Percentiles rank a stretch among this genome's conserved stretches.
phyloP scores from a whole-genome alignment of 2,113 vertebrate species.

The Ammodytes dubius region DNA sequence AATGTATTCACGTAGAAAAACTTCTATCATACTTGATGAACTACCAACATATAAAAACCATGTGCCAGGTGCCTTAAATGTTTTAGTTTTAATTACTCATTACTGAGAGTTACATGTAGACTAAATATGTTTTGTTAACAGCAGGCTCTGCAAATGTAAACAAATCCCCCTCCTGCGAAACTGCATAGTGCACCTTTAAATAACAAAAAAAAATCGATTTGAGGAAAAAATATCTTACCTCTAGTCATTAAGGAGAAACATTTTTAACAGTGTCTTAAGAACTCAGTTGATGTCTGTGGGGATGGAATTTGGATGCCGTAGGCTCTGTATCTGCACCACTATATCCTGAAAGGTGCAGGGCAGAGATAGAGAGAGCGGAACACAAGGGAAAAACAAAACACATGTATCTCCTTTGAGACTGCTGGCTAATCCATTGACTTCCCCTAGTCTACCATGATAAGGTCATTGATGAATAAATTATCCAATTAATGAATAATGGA shows the following conservation, averaged over 20 bases:
- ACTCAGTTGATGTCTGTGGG: neutral
- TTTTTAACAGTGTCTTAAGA: neutral
- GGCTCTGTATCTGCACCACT: constrained; percentile 30
- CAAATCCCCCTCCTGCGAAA: no score
- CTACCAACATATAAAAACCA: no score
- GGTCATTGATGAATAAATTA: constrained; percentile 86
- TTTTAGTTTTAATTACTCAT: no score
- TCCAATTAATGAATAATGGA: constrained; percentile 75
- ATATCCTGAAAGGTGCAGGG: neutral
- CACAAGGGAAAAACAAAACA: constrained; percentile 43
- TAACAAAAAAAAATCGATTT: neutral
- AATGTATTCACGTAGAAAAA: no score
- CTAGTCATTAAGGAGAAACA: constrained; percentile 6
- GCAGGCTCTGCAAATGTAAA: no score
- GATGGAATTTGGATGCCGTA: constrained; percentile 11
- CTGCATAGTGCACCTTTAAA: no score
- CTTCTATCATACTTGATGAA: no score
- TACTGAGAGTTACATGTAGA: no score
- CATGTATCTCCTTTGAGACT: constrained; percentile 51
- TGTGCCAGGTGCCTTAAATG: no score
- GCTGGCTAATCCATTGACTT: constrained; percentile 51
- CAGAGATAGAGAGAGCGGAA: neutral
- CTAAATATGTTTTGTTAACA: no score
- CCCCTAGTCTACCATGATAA: constrained; percentile 72
- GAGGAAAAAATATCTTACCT: neutral